Evolutionary conservation across 35 echinoderm and acorn worm genomes (phyloP).

Genomic region (Heliocidaris tuberculata): DNA sequence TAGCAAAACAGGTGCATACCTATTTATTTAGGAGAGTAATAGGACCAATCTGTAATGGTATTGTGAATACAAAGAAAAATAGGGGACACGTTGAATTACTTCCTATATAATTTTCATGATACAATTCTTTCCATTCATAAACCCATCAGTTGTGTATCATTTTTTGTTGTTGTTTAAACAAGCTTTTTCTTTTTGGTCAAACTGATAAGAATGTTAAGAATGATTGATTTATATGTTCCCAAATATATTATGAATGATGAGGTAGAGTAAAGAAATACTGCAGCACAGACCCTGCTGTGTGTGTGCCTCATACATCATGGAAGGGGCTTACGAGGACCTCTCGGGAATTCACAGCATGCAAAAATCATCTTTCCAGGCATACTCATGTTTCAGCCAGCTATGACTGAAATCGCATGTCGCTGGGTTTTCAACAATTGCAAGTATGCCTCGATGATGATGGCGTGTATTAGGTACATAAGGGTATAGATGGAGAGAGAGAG

Average conservation of each 20-base stretch:
- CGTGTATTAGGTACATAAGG: neutral
- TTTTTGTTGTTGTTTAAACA: no score
- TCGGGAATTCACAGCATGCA: neutral
- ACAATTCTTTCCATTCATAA: no score
- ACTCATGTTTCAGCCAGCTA: constrained; percentile 8
- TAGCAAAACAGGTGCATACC: no score
- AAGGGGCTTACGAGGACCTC: neutral
- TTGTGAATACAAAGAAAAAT: no score
- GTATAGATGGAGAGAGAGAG: neutral
- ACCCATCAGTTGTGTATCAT: no score
- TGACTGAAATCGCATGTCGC: constrained; percentile 17
- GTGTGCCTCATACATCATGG: neutral
- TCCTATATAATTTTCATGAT: no score
- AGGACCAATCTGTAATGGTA: no score
- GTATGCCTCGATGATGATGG: neutral
- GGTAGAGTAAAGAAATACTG: neutral
- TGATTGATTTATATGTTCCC: neutral
- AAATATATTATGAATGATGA: neutral
- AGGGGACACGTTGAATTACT: no score
- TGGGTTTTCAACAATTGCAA: constrained; percentile 26
- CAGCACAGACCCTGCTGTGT: neutral
- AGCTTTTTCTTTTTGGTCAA: neutral
- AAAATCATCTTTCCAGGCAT: constrained; percentile 17
- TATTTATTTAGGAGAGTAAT: no score
- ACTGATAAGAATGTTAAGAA: neutral